Evolutionary conservation across 2,797 vertebrate species (phyloP), one percentile per base, ranked within the genome.

Genomic region (Galaxias olidus): DNA sequence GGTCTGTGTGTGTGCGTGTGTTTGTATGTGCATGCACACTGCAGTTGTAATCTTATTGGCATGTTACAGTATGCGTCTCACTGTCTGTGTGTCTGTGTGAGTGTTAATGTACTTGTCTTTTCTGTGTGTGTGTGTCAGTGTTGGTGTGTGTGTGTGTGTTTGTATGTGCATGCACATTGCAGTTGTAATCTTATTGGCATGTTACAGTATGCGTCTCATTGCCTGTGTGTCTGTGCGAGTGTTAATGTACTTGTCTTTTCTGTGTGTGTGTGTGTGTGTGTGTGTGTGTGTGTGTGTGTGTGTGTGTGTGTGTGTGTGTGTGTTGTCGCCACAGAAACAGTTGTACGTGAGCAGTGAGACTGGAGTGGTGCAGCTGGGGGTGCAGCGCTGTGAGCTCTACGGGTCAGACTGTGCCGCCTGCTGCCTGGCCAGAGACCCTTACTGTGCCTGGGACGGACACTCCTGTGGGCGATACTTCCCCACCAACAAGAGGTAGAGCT

Each of bases 401-500:
- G 93, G 93, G 50, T 49, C 63, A 9, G 85, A 81, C 72, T 94
- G 93, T 14, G 84, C 83, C 0, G 86, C 86, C 50, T 94, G 93
- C 86, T 93, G 91, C 84, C 80, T 94, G 75, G 88, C 92, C 82
- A 73, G 91, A 66, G 93, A 95, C 75, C 93, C 93, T 0, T 93
- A 94, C 84, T 95, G 93, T 58, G 91, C 90, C 80, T 95, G 93
- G 93, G 91, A 94, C 7, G 75, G 93, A 4, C 81, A 71, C 72
- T 75, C 76, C 76, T 95, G 93, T 56, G 75, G 85, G 78, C 73
- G 81, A 46, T 86, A 77, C 79, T 89, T 90, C 71, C 62, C 84
- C 63, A 81, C 61, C 68, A 86, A 81, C 85, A 87, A 83, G 82
- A 84, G 83, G 88, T 88, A 61, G 30, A 30, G 30, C 30, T 3